phyloP scores from a whole-genome alignment of 2,888 invertebrate species.

The Plutella xylostella region DNA sequence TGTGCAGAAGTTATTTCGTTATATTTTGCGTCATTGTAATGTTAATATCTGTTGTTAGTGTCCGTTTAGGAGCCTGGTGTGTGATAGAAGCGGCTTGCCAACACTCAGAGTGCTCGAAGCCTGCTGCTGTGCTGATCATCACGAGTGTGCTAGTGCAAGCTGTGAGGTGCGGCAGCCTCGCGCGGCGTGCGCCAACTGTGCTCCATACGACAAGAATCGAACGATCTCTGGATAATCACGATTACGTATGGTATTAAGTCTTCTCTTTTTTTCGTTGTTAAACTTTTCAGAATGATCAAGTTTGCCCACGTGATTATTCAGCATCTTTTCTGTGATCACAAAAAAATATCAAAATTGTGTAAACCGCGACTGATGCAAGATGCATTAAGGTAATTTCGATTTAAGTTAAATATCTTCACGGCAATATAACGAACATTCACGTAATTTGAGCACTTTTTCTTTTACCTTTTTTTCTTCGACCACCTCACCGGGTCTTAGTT shows the following conservation, averaged over 20 bases:
- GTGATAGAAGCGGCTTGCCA: constrained; percentile 33
- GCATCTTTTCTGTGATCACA: constrained; percentile 24
- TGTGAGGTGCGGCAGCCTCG: constrained; percentile 33
- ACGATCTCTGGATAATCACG: constrained; percentile 45
- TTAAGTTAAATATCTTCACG: constrained; percentile 59
- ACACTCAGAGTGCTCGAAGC: constrained; percentile 28
- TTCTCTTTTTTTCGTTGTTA: no score
- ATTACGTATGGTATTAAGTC: constrained; percentile 14
- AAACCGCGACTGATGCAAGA: constrained; percentile 57
- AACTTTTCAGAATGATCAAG: no score
- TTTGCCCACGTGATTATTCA: constrained; percentile 58
- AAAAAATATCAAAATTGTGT: constrained; percentile 26
- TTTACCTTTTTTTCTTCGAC: constrained; percentile 95
- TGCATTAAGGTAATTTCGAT: constrained; percentile 52
- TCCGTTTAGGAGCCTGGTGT: constrained; percentile 34
- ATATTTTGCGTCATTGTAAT: constrained; percentile 41
- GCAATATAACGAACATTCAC: constrained; percentile 63
- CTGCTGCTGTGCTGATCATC: neutral
- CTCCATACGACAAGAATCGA: constrained; percentile 43
- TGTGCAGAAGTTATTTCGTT: constrained; percentile 60
- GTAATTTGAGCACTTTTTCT: constrained; percentile 49
- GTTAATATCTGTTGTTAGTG: constrained; percentile 58
- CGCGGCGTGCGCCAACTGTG: constrained; percentile 52
- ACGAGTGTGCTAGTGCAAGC: constrained; percentile 42
- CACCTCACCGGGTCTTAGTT: constrained; percentile 95